These are phyloP conservation scores for Echeneis naucrates DNA, from an alignment of 2,797 vertebrate genomes.

Conservation along the genomic window DNA sequence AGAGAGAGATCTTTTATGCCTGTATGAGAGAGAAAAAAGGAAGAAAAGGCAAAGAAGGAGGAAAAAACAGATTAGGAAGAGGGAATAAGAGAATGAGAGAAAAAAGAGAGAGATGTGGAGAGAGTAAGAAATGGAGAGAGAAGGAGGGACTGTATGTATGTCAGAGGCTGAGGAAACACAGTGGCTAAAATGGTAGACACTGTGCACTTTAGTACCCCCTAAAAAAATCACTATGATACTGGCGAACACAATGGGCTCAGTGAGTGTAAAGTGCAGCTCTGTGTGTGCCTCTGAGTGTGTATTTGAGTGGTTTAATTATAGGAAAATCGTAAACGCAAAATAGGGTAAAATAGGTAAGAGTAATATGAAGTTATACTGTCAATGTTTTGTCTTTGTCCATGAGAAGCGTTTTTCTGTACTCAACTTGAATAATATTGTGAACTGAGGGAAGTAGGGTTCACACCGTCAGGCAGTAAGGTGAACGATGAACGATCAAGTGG, in stretches of 20 bases:
- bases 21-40: slow-evolving; percentile 45
- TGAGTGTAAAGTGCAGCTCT: slow-evolving; percentile 8
- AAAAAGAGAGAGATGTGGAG: neutral
- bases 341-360: slow-evolving; percentile 7
- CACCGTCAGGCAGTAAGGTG: slow-evolving; percentile 38
- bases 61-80: slow-evolving; percentile 59
- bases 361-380: neutral
- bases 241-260: slow-evolving; percentile 18
- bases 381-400: neutral
- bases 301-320: slow-evolving; percentile 32
- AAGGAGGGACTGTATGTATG: slow-evolving; percentile 53
- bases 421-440: slow-evolving; percentile 3
- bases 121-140: slow-evolving; percentile 23
- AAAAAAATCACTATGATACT: slow-evolving; percentile 64
- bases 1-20: slow-evolving; percentile 54
- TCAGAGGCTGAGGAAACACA: slow-evolving; percentile 59
- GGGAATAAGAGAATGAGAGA: slow-evolving; percentile 63
- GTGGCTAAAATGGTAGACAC: slow-evolving; percentile 67
- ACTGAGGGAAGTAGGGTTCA: slow-evolving; percentile 45
- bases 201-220: slow-evolving; percentile 59
- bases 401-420: slow-evolving; percentile 8
- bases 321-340: slow-evolving; percentile 29
- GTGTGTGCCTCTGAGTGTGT: slow-evolving; percentile 2
- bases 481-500: slow-evolving; percentile 49
- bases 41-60: slow-evolving; percentile 54